Percentiles rank a stretch among this genome's conserved stretches.
phyloP scores from a whole-genome alignment of 1,140 invertebrate species.

The Philotrypesis tridentata region DNA sequence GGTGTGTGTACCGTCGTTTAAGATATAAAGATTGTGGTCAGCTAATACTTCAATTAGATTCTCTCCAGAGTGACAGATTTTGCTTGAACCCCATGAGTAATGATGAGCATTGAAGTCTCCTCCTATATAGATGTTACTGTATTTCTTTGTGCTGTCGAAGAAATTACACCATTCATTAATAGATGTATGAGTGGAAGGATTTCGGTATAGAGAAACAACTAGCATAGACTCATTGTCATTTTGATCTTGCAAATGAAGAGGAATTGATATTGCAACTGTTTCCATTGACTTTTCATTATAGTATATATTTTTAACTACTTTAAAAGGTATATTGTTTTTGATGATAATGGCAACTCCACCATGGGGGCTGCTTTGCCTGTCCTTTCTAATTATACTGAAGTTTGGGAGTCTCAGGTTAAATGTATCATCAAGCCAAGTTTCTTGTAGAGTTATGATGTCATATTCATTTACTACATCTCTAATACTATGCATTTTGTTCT shows the following conservation, averaged over 20 bases:
- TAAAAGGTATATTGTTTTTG: neutral
- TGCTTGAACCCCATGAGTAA: no score
- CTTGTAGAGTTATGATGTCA: neutral
- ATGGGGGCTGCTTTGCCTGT: neutral
- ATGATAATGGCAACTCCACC: neutral
- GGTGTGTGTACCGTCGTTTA: conserved; percentile 4
- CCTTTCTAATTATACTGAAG: neutral
- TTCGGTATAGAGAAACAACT: neutral
- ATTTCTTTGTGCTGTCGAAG: neutral
- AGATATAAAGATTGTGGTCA: neutral
- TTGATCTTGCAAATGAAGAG: neutral
- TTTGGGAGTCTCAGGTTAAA: neutral
- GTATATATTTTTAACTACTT: neutral
- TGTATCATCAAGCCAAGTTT: neutral
- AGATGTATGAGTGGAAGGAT: neutral
- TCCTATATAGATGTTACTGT: no score
- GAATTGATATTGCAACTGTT: neutral
- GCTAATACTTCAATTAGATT: neutral
- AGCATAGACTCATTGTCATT: neutral
- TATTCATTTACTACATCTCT: neutral
- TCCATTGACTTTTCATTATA: neutral
- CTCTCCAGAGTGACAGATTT: no score
- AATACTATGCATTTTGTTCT: neutral
- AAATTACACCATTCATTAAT: neutral
- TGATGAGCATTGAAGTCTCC: neutral